Conservation (phyloP, 2,888 invertebrate genomes). For the Blastobasis lacticolella region DNA sequence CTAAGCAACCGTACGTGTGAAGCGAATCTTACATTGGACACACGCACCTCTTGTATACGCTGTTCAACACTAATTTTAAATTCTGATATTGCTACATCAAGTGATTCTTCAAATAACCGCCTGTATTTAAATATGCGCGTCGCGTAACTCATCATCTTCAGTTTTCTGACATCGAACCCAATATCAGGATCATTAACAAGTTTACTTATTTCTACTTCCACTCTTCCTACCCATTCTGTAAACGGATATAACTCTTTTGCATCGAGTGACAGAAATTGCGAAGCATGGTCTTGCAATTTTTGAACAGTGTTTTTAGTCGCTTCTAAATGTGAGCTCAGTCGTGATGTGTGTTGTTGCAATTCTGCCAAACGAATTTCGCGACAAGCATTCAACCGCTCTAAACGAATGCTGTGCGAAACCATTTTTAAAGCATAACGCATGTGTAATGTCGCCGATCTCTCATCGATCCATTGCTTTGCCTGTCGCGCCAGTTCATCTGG, state of each 20-base stretch:
- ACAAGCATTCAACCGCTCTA: conserved; percentile 43
- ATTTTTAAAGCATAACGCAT: conserved; percentile 49
- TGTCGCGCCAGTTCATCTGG: conserved; percentile 41
- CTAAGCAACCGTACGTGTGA: conserved; percentile 37
- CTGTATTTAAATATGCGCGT: conserved; percentile 40
- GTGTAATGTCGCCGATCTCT: conserved; percentile 33
- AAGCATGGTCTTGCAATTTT: conserved; percentile 30
- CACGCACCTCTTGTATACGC: conserved; percentile 46
- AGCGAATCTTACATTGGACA: conserved; percentile 48
- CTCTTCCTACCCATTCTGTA: conserved; percentile 29
- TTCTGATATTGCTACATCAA: conserved; percentile 27
- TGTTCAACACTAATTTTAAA: conserved; percentile 33
- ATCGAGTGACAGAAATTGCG: conserved; percentile 33
- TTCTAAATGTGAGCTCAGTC: conserved; percentile 43
- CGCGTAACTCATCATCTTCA: conserved; percentile 51
- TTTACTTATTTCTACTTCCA: conserved; percentile 31
- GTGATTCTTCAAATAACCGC: conserved; percentile 39
- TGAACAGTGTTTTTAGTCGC: conserved; percentile 39
- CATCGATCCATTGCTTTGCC: conserved; percentile 45
- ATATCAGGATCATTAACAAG: conserved; percentile 22
- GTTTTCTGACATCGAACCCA: conserved; percentile 32
- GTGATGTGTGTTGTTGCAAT: conserved; percentile 38
- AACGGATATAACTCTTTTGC: conserved; percentile 43
- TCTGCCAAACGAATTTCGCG: conserved; percentile 37
- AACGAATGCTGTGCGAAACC: conserved; percentile 43